Evolutionary conservation across 37 sponge, comb jelly and placozoan genomes (phyloP), one percentile per base, ranked within the genome.

Genomic region (Crambe crambe): DNA sequence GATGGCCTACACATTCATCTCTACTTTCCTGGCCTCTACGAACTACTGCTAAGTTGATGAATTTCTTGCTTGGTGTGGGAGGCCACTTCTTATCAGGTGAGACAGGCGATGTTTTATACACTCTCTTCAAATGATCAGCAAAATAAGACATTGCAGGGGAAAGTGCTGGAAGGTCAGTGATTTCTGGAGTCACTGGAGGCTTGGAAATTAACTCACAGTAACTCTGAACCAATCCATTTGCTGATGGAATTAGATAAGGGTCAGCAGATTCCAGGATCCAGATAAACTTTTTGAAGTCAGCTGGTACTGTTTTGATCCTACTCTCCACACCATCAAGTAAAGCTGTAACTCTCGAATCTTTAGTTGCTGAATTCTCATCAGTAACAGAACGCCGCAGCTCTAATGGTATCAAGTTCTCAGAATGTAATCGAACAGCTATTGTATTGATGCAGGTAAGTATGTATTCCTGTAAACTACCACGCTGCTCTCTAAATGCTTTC

Each of bases 1-100:
- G 29, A 26, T 26, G 42, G 8, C 39, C 68, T 42, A 64, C 67
- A 67, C 36, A 47, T 42, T 67, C 56, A 20, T n/a, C 54, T n/a
- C 54, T 44, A 27, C 38, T 44, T 21, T 30, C 29, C 12, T 31
- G 68, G 15, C 3, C 68, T 17, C 37, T 43, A 8, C 42, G 15
- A 15, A 78, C 29, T 5, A 66, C 23, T 34, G 79, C 56, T 5
- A 78, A 47, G 32, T 65, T 67, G 34, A 78, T 78, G 68, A 32
- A 78, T 30, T 27, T 10, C 29, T 20, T 43, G 1, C 56, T 20
- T 21, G 54, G 30, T 41, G 10, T 42, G 2, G 25, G 42, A 30
- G 54, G 68, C 36, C 25, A 78, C 56, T 78, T 78, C 1, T 38
- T 27, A 27, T 73, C 74, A 25, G 20, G 2, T 1, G 56, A 34